Evolutionary conservation across 2,113 vertebrate species (phyloP).

Genomic region (Tringa solitaria): DNA sequence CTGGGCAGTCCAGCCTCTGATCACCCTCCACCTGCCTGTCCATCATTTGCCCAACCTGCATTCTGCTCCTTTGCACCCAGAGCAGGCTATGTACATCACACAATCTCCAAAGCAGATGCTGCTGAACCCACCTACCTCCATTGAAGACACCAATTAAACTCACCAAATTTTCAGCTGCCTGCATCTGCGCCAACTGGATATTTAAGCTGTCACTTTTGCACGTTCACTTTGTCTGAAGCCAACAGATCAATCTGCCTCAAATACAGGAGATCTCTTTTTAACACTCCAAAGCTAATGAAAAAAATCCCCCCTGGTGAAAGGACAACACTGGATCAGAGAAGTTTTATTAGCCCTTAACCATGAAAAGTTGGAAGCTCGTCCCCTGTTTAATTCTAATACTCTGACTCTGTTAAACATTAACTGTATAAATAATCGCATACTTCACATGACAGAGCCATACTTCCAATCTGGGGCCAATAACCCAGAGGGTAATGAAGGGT

Average conservation of each 20-base stretch:
- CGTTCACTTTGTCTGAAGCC: conserved; percentile 3
- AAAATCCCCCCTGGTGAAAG: conserved; percentile 43
- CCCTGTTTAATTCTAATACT: conserved; percentile 58
- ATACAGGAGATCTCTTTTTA: conserved; percentile 27
- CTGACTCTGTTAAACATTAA: conserved; percentile 65
- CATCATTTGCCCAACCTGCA: fast-evolving
- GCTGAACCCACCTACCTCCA: not conserved
- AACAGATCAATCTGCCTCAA: conserved; percentile 47
- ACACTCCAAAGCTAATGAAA: conserved; percentile 52
- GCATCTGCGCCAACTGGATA: not conserved
- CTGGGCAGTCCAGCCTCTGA: not conserved
- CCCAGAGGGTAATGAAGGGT: conserved; percentile 56
- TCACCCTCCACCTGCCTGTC: not conserved
- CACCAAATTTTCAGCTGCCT: not conserved
- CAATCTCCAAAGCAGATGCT: not conserved
- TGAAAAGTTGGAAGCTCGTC: conserved; percentile 37
- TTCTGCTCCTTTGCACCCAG: not conserved
- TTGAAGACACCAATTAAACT: not conserved
- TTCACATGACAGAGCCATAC: conserved; percentile 54
- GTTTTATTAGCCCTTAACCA: conserved; percentile 57
- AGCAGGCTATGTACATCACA: not conserved
- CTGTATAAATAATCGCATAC: conserved; percentile 65
- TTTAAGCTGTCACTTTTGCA: not conserved
- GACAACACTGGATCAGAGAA: conserved; percentile 43
- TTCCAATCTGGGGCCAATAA: conserved; percentile 62